Evolutionary conservation across 2,888 invertebrate species (phyloP).

Genomic region (Ernsta delagoae): DNA sequence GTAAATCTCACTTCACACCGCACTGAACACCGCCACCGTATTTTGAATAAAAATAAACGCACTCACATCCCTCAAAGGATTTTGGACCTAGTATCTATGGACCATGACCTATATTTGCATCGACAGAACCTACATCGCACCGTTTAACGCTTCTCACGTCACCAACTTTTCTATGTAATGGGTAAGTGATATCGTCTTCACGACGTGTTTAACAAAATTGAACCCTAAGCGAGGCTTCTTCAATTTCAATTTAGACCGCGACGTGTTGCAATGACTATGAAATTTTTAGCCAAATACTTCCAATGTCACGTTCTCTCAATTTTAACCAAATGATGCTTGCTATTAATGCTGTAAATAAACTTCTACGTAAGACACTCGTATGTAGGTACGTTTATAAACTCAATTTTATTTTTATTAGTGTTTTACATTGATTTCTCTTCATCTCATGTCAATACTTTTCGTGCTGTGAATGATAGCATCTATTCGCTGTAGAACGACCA

Average conservation of each 20-base stretch:
- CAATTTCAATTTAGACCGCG: constrained; percentile 47
- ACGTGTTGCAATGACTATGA: constrained; percentile 35
- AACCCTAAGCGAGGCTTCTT: constrained; percentile 49
- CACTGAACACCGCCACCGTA: constrained; percentile 56
- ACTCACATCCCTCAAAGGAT: constrained; percentile 49
- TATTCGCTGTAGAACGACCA: no score
- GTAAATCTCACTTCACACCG: constrained; percentile 73
- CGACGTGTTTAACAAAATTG: constrained; percentile 50
- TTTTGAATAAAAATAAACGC: constrained; percentile 67
- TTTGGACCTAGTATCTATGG: constrained; percentile 56
- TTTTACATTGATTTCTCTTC: neutral
- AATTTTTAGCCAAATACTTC: constrained; percentile 55
- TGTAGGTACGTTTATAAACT: neutral
- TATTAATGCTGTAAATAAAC: constrained; percentile 48
- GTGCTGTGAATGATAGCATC: no score
- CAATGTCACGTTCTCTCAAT: constrained; percentile 69
- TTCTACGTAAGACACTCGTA: neutral
- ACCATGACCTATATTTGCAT: constrained; percentile 59
- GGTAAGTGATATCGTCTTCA: constrained; percentile 57
- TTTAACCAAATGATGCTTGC: constrained; percentile 56
- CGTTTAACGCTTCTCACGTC: constrained; percentile 71
- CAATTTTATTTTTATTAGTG: neutral
- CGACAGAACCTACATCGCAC: constrained; percentile 48
- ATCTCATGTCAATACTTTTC: no score
- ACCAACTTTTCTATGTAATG: constrained; percentile 56